Base-by-base conservation (phyloP, 2,797 vertebrate genomes). In the Chelon auratus region DNA sequence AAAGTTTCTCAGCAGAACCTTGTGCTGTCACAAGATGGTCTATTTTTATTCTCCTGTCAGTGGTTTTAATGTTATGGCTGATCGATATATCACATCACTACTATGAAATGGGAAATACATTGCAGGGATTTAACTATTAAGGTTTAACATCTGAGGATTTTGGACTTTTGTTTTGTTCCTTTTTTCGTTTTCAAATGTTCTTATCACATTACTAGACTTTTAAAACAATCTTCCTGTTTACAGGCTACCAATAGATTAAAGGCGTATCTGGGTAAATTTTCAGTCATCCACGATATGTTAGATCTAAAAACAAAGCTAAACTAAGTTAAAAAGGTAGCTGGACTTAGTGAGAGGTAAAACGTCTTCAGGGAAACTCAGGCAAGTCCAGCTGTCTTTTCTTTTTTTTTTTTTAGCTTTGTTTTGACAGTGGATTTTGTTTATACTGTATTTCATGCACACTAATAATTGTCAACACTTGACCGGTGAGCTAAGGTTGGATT, bases 371-470 rank as follows among this genome's bases (percentile, higher is more conserved):
- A 33, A 33, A 7, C 30, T 1, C 30, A 33, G 8, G 30, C 7
- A 6, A 22, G 22, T 22, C 22, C 22, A 26, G 24, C 24, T 26
- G 24, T 26, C 24, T 26, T 26, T 22, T 22, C 22, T 22, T 26
- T 26, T 26, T 26, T 26, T 26, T 26, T 26, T 26, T 26, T 26
- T 26, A 26, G 24, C 24, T 26, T 26, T 26, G 24, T 26, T 26
- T 26, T 53, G 20, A 0, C n/a, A 52, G 12, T 40, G 20, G 40
- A 42, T 17, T 52, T 52, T 53, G 12, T 72, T 71, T 50, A 43
- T 8, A 43, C 3, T 55, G 37, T 36, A 56, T 77, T 70, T 58
- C 12, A 60, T 53, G 51, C 37, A 39, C 30, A 40, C 4, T 45
- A 36, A 50, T 47, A n/a, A 33, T 9, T 74, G 17, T 56, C 11